Evolutionary conservation across 2,888 invertebrate genomes (phyloP).

Genomic region (Oscheius sp.): DNA sequence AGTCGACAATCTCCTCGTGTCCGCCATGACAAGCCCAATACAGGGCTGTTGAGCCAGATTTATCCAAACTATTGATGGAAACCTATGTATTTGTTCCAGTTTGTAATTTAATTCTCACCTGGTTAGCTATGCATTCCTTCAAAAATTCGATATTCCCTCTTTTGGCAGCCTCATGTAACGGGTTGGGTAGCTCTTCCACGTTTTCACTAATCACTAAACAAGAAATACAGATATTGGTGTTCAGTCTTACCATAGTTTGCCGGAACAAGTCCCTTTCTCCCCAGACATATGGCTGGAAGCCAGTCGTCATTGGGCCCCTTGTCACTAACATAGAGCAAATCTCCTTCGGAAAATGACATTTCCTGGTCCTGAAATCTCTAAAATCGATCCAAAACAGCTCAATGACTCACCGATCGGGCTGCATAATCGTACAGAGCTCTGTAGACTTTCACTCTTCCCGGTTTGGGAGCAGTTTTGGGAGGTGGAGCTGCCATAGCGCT

Average conservation of each 20-base stretch:
- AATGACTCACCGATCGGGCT: conserved; percentile 54
- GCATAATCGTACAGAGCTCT: conserved; percentile 62
- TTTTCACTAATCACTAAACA: conserved; percentile 63
- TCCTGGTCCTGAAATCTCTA: conserved; percentile 75
- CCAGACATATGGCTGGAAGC: conserved; percentile 59
- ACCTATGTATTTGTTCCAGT: conserved; percentile 71
- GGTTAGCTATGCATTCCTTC: conserved; percentile 78
- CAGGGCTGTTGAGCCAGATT: conserved; percentile 80
- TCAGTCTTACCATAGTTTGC: conserved; percentile 55
- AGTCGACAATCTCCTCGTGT: conserved; percentile 78
- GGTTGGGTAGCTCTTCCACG: conserved; percentile 78
- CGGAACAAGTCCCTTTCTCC: conserved; percentile 61
- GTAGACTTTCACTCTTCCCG: conserved; percentile 69
- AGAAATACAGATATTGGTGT: background rate
- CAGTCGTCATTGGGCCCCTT: conserved; percentile 62
- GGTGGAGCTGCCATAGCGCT: conserved; percentile 38
- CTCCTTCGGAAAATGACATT: conserved; percentile 80
- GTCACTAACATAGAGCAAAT: conserved; percentile 74
- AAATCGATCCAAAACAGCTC: conserved; percentile 3
- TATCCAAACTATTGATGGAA: conserved; percentile 80
- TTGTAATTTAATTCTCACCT: conserved; percentile 74
- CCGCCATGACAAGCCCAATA: conserved; percentile 81
- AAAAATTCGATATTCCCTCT: conserved; percentile 80
- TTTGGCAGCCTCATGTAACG: conserved; percentile 81
- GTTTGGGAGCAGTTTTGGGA: conserved; percentile 66